These are phyloP conservation scores for Porites australiensis DNA, from an alignment of 64 coral and sea anemone genomes.

Conservation along the genomic window DNA sequence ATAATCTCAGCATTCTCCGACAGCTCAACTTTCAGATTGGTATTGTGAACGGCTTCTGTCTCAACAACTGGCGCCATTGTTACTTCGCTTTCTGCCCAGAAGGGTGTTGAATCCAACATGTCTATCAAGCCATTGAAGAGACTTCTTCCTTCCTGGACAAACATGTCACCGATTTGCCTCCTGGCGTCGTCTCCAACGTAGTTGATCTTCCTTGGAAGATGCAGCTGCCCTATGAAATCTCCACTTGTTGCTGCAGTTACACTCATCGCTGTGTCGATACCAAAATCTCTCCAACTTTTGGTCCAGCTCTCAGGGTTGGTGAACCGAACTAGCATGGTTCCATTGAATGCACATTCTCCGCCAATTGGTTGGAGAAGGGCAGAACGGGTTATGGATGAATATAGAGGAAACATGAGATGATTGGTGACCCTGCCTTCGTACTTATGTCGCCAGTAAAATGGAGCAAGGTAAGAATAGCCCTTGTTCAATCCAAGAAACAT, in stretches of 20 bases:
- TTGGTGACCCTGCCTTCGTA: no score
- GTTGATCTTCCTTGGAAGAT: neutral
- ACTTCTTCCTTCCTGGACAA: constrained; percentile 11
- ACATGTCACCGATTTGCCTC: neutral
- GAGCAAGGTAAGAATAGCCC: no score
- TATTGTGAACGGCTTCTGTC: neutral
- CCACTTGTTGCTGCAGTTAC: neutral
- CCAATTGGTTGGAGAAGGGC: constrained; percentile 60
- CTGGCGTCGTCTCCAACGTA: constrained; percentile 23
- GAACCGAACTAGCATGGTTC: constrained; percentile 2
- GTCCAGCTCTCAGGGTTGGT: neutral
- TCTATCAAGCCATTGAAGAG: constrained; percentile 17
- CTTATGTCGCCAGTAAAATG: no score
- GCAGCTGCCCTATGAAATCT: neutral
- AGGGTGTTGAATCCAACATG: neutral
- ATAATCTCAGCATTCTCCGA: neutral
- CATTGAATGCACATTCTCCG: constrained; percentile 67
- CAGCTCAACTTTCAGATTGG: neutral
- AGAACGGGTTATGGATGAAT: constrained; percentile 25
- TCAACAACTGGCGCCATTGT: neutral
- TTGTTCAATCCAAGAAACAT: no score
- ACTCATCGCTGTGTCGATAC: constrained; percentile 15
- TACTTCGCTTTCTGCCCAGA: neutral
- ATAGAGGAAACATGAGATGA: constrained; percentile 51
- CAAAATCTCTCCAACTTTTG: constrained; percentile 33